phyloP scores from a whole-genome alignment of 1,140 invertebrate species.

The Drosophila paulistorum region DNA sequence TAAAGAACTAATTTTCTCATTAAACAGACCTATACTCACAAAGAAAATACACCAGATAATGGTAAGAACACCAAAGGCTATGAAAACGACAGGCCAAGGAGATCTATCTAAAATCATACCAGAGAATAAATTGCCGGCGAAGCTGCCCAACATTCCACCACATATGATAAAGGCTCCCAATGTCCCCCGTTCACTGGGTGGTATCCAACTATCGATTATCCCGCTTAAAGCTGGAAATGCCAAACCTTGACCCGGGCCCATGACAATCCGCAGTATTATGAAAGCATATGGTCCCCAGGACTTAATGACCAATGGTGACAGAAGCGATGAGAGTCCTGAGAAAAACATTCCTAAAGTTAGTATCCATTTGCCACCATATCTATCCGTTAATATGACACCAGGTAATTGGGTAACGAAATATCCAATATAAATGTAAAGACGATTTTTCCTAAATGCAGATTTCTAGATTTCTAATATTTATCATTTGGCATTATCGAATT shows the following conservation, averaged over 20 bases:
- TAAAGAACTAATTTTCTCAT: too few species aligned
- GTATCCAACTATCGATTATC: slow-evolving; percentile 86
- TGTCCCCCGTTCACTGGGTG: slow-evolving; percentile 86
- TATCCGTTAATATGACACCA: slow-evolving; percentile 88
- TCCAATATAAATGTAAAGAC: too few species aligned
- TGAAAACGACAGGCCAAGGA: slow-evolving; percentile 90
- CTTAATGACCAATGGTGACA: slow-evolving; percentile 85
- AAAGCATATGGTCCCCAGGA: slow-evolving; percentile 84
- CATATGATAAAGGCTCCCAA: slow-evolving; percentile 88
- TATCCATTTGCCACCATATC: slow-evolving; percentile 85
- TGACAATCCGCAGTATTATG: slow-evolving; percentile 85
- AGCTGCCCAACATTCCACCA: slow-evolving; percentile 87
- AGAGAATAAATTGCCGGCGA: slow-evolving; percentile 87
- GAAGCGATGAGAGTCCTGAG: slow-evolving; percentile 83
- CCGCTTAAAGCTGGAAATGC: slow-evolving; percentile 89
- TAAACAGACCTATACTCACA: slow-evolving; percentile 67
- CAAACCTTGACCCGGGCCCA: slow-evolving; percentile 88
- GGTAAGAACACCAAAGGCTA: slow-evolving; percentile 89
- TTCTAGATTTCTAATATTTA: too few species aligned
- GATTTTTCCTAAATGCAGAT: too few species aligned
- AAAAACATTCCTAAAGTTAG: slow-evolving; percentile 87
- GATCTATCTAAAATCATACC: slow-evolving; percentile 86
- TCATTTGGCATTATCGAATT: too few species aligned
- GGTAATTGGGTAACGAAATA: slow-evolving; percentile 89
- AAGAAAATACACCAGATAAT: slow-evolving; percentile 88